Evolutionary conservation across 2,113 vertebrate genomes (phyloP), one percentile per base, ranked within the genome.

Genomic region (Indicator indicator): DNA sequence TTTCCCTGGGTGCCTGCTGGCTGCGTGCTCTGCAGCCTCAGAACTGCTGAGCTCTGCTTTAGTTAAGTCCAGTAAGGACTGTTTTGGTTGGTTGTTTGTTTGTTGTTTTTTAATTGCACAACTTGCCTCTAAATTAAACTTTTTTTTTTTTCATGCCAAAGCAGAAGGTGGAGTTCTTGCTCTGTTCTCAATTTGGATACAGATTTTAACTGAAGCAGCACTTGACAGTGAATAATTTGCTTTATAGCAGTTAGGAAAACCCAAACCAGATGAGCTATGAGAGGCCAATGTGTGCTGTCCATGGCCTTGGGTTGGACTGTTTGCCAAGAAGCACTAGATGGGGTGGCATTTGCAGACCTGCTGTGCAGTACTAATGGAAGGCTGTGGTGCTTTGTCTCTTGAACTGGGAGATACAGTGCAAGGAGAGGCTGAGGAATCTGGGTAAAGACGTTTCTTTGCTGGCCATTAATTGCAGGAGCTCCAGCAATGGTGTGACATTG

Each of bases 11-110:
- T 73, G 67, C 64, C 72, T 84, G 91, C 79, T 85, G 86, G 59
- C 76, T 90, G 76, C 70, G 65, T 73, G 46, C 55, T 79, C 76
- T 79, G 80, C 95, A 86, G 73, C 78, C 84, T 79, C 74, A 50
- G n/a, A 81, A 95, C n/a, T 93, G 91, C 95, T 96, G 88, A 96
- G 83, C 60, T 94, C 50, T 6, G 2, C 88, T 76, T 56, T 24
- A 52, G 7, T 86, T 72, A 48, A 46, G 32, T 59, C 59, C 28
- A 69, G 7, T 48, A 82, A 93, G 36, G 68, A 15, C 23, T 63
- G 23, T 5, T 4, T 73, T 42, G 16, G 2, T 9, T 36, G 63
- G 13, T 36, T 27, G 16, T 38, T 52, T 33, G 74, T 59, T 72
- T 89, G 46, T 7, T 21, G 21, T 52, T 52, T 52, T 52, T 52